Base-by-base conservation (phyloP, 37 sponge, comb jelly and placozoan species). In the Crambe crambe region DNA sequence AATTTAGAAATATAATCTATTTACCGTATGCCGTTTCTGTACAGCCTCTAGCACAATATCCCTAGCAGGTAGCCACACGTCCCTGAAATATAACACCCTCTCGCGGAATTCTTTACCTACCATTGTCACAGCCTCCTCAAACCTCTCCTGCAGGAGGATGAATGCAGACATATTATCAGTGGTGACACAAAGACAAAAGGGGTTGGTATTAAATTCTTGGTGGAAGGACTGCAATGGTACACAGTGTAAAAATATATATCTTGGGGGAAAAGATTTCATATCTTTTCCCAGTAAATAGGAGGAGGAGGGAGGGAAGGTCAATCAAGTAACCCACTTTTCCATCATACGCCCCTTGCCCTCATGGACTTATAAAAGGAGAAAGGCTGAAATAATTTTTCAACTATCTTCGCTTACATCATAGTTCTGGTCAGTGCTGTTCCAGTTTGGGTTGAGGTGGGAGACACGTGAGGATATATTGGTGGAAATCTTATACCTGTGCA, bases 81-180 rank as follows among this genome's bases (percentile, higher is more conserved):
- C 69, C 64, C 81, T 42, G 34, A 70, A 65, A 3, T 41, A 30
- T 17, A 64, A 35, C 0, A 93, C 73, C 0, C 81, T 40, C 1
- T 85, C 67, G 18, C 64, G 42, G 57, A 97, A 90, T 60, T 97
- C 97, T 57, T n/a, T 41, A 1, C 94, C 97, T 41, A 94, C 97
- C 37, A 90, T 37, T 42, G 88, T 73, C 85, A 91, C 88, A 37
- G 97, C 97, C 60, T 80, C 41, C n/a, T 58, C 69, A 47, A 96
- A 96, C 57, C 73, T 56, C n/a, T 63, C 84, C 83, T 94, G 72
- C 12, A 65, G 78, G 44, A 54, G 86, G 31, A 8, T 6, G 67
- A n/a, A 36, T 56, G 58, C 23, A 27, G 5, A 42, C 6, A 47
- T 47, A 47, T 15, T 47, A 47, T 47, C 12, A 47, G 6, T 47